A percentile compares a stretch with the other conserved stretches of the same genome.
These are phyloP conservation scores for Mythimna albipuncta DNA, from an alignment of 2,888 invertebrate genomes.

Conservation along the genomic window DNA sequence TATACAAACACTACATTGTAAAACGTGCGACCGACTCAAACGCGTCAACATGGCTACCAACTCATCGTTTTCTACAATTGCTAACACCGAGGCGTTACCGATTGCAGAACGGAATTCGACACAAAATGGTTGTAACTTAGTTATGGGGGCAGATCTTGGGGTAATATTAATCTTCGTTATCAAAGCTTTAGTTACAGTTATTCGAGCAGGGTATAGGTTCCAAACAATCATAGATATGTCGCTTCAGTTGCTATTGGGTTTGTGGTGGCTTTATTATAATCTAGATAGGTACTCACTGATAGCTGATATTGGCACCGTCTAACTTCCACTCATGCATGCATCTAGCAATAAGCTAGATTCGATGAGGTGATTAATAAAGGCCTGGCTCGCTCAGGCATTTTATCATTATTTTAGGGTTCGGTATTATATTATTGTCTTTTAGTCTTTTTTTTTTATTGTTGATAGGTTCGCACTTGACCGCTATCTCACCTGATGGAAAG, in stretches of 20 bases:
- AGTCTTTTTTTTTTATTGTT: no score
- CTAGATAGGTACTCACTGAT: neutral
- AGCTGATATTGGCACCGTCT: neutral
- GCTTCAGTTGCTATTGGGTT: neutral
- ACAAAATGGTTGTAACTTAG: no score
- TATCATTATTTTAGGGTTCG: neutral
- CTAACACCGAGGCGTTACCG: no score
- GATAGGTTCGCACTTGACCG: no score
- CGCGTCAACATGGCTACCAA: no score
- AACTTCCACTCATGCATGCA: neutral
- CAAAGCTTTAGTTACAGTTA: neutral
- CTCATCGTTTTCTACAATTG: no score
- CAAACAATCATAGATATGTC: slow-evolving; percentile 4
- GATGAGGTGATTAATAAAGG: neutral
- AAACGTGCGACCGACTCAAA: no score
- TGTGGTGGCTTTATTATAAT: neutral
- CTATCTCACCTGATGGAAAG: no score
- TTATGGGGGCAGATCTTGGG: no score
- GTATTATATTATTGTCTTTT: no score
- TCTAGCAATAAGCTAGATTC: neutral
- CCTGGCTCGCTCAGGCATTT: neutral
- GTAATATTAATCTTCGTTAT: neutral
- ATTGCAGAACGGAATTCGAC: no score
- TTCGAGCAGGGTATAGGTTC: neutral
- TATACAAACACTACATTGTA: no score